Evolutionary conservation across 2,797 vertebrate species (phyloP), one percentile per base, ranked within the genome.

Genomic region (Myiotriccus ornatus): DNA sequence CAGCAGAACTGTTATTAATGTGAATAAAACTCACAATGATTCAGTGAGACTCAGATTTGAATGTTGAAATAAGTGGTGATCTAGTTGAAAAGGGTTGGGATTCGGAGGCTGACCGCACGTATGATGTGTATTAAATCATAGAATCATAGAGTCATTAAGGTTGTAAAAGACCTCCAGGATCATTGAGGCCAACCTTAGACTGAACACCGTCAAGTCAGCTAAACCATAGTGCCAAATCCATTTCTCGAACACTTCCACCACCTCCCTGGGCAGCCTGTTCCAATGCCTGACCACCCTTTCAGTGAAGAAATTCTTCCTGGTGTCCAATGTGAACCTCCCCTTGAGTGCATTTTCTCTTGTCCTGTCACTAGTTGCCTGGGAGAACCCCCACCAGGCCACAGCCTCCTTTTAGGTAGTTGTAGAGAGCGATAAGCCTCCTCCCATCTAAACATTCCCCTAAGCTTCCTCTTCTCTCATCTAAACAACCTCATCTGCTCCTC

Each of bases 181-280:
- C 25, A n/a, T 23, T 0, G 0, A 78, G 39, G 64, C 44, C 44
- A 46, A 27, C 34, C 52, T 65, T 32, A 78, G 50, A 77, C n/a
- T 0, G 1, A 71, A 21, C 18, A 59, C 10, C 25, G 46, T 14
- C 12, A 11, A 0, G 0, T 64, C n/a, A 43, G n/a, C 22, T 41
- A n/a, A 43, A 9, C 55, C 13, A 6, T 2, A 56, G 18, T 25
- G 39, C 53, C 34, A 46, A 8, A 28, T 34, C 9, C 53, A 41
- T 41, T 67, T 46, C 62, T 27, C 59, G 37, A 52, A 21, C 50
- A 18, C 27, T 37, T 74, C 8, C 25, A 41, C 14, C 14, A 27
- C 47, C 14, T 41, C 41, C 30, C 22, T 53, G 41, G 5, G 21
- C 22, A 55, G 32, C 30, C 25, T 71, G 18, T 64, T 77, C 18